Percentiles rank a stretch among this genome's conserved stretches.
Conservation (phyloP, 2,888 invertebrate genomes). For the Nephrotoma appendiculata region DNA sequence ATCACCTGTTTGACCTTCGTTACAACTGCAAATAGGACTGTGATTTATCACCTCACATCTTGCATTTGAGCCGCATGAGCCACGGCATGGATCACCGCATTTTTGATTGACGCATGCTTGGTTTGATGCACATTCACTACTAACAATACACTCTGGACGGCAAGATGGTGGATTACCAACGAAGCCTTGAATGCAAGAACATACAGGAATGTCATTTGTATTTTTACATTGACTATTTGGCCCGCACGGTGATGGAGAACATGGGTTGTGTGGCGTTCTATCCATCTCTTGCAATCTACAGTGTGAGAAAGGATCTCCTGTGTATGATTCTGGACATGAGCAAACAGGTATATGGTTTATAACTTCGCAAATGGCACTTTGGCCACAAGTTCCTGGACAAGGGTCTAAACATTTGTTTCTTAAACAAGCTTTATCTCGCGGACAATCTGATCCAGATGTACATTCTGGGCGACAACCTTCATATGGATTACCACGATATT, state of each 20-base stretch:
- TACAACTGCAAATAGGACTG: conserved; percentile 55
- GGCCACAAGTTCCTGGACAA: conserved; percentile 59
- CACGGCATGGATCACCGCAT: conserved; percentile 56
- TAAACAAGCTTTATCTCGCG: conserved; percentile 50
- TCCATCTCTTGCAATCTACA: conserved; percentile 31
- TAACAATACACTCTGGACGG: conserved; percentile 51
- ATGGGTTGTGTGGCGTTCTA: conserved; percentile 28
- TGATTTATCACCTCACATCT: conserved; percentile 57
- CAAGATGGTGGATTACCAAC: conserved; percentile 54
- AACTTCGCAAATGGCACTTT: conserved; percentile 55
- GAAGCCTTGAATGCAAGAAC: conserved; percentile 53
- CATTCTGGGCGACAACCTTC: conserved; percentile 58
- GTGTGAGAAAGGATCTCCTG: conserved; percentile 54
- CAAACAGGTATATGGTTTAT: conserved; percentile 62
- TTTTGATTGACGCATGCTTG: conserved; percentile 53
- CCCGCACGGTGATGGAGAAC: conserved; percentile 45
- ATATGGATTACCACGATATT: conserved; percentile 56
- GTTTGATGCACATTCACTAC: conserved; percentile 45
- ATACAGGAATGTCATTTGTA: conserved; percentile 44
- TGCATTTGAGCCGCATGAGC: conserved; percentile 54
- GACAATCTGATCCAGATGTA: conserved; percentile 55
- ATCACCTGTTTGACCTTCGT: conserved; percentile 51
- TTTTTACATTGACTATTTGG: conserved; percentile 45
- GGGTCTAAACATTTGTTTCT: conserved; percentile 59
- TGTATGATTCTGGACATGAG: conserved; percentile 48